phyloP scores from a whole-genome alignment of 1,140 invertebrate genomes.

The Meloidogyne exigua region DNA sequence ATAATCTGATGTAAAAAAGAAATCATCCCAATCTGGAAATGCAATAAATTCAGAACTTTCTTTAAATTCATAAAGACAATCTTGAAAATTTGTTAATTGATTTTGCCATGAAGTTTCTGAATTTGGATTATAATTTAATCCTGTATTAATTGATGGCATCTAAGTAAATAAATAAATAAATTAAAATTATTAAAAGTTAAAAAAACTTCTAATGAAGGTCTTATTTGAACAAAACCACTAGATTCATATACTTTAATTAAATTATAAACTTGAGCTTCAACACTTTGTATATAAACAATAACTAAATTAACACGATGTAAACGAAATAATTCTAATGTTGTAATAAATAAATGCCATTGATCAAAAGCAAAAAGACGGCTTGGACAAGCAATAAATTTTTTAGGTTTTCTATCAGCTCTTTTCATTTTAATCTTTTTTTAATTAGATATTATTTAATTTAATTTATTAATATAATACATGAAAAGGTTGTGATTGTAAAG shows the following conservation, averaged over 20 bases:
- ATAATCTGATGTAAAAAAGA: conserved; percentile 4
- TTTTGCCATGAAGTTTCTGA: conserved; percentile 38
- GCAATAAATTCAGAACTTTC: conserved; percentile 21
- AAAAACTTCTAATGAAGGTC: conserved; percentile 7
- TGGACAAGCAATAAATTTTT: conserved; percentile 30
- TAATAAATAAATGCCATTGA: conserved; percentile 38
- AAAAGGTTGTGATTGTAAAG: not conserved
- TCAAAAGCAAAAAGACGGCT: conserved; percentile 43
- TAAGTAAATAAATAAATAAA: not conserved
- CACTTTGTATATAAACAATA: conserved; percentile 34
- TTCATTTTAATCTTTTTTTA: conserved; percentile 14
- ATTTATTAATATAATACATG: not conserved
- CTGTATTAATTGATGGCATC: not conserved
- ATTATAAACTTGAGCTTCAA: conserved; percentile 30
- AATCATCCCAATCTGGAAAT: conserved; percentile 19
- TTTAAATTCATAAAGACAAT: conserved; percentile 17
- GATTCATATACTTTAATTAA: conserved; percentile 30
- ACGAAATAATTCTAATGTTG: conserved; percentile 43
- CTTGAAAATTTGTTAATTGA: conserved; percentile 26
- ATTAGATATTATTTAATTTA: not conserved
- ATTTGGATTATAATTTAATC: conserved; percentile 35
- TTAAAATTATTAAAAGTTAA: too few species aligned
- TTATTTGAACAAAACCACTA: conserved; percentile 29
- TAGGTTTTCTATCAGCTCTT: conserved; percentile 3
- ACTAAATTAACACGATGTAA: conserved; percentile 34